These are phyloP conservation scores for Castor canadensis DNA, from an alignment of 2,113 vertebrate species.

Conservation along the genomic window DNA sequence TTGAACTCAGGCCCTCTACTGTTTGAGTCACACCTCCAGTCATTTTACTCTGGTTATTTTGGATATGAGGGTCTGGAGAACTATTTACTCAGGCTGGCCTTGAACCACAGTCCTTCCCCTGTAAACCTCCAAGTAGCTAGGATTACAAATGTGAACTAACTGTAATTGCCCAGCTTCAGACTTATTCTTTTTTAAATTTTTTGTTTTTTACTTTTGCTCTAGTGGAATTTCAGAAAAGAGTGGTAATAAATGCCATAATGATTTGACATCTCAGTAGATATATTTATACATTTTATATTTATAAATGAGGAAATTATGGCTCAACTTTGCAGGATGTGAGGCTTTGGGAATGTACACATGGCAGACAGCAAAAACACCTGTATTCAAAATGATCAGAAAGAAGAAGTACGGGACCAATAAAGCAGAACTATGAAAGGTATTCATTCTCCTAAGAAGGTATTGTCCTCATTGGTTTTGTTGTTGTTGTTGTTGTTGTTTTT, in stretches of 20 bases:
- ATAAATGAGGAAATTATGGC: not conserved
- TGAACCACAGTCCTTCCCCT: too few species aligned
- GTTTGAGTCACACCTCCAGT: too few species aligned
- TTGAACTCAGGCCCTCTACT: too few species aligned
- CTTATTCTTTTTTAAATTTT: not conserved
- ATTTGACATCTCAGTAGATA: not conserved
- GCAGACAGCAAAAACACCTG: not conserved
- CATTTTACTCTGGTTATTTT: too few species aligned
- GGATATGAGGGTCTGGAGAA: too few species aligned
- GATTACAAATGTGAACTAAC: too few species aligned
- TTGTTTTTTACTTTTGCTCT: constrained; percentile 37
- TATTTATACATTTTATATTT: not conserved
- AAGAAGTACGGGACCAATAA: not conserved
- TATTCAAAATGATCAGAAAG: constrained; percentile 12
- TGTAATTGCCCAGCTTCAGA: too few species aligned
- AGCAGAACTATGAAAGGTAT: not conserved
- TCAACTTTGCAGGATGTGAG: not conserved
- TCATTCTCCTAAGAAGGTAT: not conserved
- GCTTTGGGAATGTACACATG: not conserved
- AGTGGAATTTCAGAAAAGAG: constrained; percentile 1
- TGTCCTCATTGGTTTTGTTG: too few species aligned
- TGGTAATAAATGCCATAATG: not conserved
- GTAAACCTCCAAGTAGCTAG: too few species aligned
- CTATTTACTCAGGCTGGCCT: too few species aligned
- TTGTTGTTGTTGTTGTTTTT: too few species aligned